These are phyloP conservation scores for Nesogale talazaci DNA, from an alignment of 2,113 vertebrate species.

Conservation along the genomic window DNA sequence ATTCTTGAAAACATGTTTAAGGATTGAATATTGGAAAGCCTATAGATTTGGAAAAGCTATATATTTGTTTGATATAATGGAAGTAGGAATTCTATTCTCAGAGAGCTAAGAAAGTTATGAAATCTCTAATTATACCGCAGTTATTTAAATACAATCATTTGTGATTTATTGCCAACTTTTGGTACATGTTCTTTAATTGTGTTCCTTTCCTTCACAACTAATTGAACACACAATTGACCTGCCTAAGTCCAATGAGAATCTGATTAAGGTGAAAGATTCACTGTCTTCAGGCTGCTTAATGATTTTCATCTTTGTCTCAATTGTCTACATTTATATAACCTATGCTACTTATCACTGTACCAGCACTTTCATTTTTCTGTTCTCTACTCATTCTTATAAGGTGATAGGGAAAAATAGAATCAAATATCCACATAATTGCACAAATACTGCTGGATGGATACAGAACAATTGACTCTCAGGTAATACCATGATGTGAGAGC, in stretches of 20 bases:
- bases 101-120: conserved; percentile 29
- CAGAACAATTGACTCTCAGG: background rate
- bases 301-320: conserved; percentile 65
- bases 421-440: background rate
- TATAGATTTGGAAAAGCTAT: background rate
- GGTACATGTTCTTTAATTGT: conserved; percentile 66
- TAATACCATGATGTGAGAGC: background rate
- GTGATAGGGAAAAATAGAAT: conserved; percentile 19
- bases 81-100: background rate
- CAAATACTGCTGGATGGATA: conserved; percentile 4
- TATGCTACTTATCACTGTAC: conserved; percentile 43
- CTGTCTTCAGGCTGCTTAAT: conserved; percentile 50
- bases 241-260: conserved; percentile 65
- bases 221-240: conserved; percentile 70
- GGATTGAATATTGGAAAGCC: background rate
- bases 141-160: conserved; percentile 55
- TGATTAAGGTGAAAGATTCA: conserved; percentile 71
- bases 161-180: conserved; percentile 69
- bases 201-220: conserved; percentile 72
- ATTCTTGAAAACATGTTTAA: conserved; percentile 51
- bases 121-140: conserved; percentile 34
- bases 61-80: conserved; percentile 37
- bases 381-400: conserved; percentile 55
- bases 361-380: conserved; percentile 22
- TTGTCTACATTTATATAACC: conserved; percentile 28